Percentiles rank a stretch among this genome's conserved stretches.
Conservation (phyloP, 92 coral and sea anemone species). For the Metridium senile region DNA sequence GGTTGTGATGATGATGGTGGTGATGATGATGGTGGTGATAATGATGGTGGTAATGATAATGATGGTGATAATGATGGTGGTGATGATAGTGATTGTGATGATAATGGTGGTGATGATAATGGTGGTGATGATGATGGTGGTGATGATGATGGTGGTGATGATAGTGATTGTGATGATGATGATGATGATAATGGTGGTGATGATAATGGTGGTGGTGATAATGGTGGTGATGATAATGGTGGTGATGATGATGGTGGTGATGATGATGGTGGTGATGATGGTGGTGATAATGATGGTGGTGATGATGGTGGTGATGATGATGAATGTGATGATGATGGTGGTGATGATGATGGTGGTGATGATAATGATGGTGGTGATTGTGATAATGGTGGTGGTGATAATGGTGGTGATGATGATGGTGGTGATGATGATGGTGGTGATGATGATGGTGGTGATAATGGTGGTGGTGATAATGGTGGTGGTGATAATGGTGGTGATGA, state of each 20-base stretch:
- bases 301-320: constrained; percentile 8
- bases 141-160: constrained; percentile 11
- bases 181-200: background rate
- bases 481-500: constrained; percentile 17
- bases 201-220: constrained; percentile 1
- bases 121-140: background rate
- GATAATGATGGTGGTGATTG: constrained; percentile 5
- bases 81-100: background rate
- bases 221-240: background rate
- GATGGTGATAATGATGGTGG: background rate
- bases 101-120: background rate
- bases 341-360: constrained; percentile 10
- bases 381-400: constrained; percentile 13
- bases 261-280: background rate
- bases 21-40: background rate
- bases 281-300: constrained; percentile 10
- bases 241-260: constrained; percentile 3
- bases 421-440: constrained; percentile 8
- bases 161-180: constrained; percentile 9
- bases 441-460: constrained; percentile 15
- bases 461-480: constrained; percentile 15
- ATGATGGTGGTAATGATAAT: background rate
- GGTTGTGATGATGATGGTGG: constrained; percentile 1
- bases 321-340: constrained; percentile 9
- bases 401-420: constrained; percentile 2